Base-by-base conservation (phyloP, 1,140 invertebrate species). In the fruit fly (Drosophila melanogaster) region DNA sequence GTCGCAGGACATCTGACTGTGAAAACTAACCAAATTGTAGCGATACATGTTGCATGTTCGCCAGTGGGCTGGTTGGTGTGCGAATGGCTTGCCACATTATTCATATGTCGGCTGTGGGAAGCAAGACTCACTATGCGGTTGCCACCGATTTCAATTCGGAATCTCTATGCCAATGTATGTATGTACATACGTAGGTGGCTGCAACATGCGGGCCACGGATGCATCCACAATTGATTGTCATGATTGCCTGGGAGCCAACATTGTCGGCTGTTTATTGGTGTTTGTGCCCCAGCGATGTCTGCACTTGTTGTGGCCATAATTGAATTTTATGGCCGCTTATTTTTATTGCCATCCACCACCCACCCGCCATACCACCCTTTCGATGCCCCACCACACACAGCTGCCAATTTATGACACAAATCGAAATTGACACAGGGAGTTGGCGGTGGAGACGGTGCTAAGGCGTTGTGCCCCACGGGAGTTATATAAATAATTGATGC, bases 271-370 rank as follows among this genome's bases (percentile, higher is more conserved):
- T 24, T 51, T n/a, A 44, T 8, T n/a, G 53, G 54, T 19, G 54
- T 51, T 37, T 35, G 60, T 43, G 17, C 26, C 60, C 19, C 46
- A 26, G 46, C 50, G 60, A 57, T 78, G 72, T 83, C 70, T 89
- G 84, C 84, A 87, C 79, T 83, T 87, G 79, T 87, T 87, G 83
- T 87, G 84, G 83, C 76, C 55, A 87, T 87, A 87, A 87, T 87
- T 87, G 84, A 87, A 87, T 87, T 87, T 87, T 87, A 87, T 87
- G 79, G 76, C 71, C 84, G 84, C 84, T 89, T 87, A 87, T 89
- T 87, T 87, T 87, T 87, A 89, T 87, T 89, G 75, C 75, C 24
- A 24, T 11, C 24, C 26, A n/a, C 53, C 24, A 22, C 19, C 22
- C 7, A 4, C 12, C 51, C n/a, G n/a, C n/a, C n/a, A n/a, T n/a